Base-by-base conservation (phyloP, 2,888 invertebrate species). In the Oxystoma pomonae region DNA sequence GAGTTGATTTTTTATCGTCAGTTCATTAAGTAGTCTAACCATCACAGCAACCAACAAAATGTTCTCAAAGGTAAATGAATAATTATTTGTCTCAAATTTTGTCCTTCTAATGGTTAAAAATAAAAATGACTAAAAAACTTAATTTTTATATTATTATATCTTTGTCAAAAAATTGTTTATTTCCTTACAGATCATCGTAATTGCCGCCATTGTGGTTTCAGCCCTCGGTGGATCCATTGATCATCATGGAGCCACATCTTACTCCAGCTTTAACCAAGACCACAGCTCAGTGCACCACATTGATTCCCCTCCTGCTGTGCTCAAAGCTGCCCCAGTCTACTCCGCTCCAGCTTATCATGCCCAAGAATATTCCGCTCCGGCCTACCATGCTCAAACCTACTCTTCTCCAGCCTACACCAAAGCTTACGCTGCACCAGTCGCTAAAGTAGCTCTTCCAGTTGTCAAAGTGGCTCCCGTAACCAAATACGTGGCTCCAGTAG, bases 161-260 rank as follows among this genome's bases (percentile, higher is more conserved):
- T n/a, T n/a, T n/a, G n/a, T n/a, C n/a, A n/a, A n/a, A n/a, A n/a
- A n/a, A n/a, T n/a, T n/a, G n/a, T n/a, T n/a, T 16, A 53, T 58
- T 62, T 60, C 35, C 17, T 70, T 68, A 49, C 59, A 73, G 81
- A 65, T 77, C 63, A 61, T 79, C 59, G 70, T 75, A 61, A 35
- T 80, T 56, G 65, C 76, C 71, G 76, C 76, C 62, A 66, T 77
- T 64, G 80, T 64, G 74, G 80, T 67, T 70, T 78, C 82, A 55
- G 77, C 81, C 22, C 81, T 61, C 57, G 71, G 68, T 19, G 59
- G 61, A 19, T 69, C 69, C 20, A 65, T 70, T 53, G 66, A 67
- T 19, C 67, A 70, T 52, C 67, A 70, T 53, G 66, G 58, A 52
- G 71, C 72, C 49, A 69, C 70, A 5, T 73, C 73, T 1, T 72